Percentiles rank a stretch among this genome's conserved stretches.
Evolutionary conservation across 2,113 vertebrate genomes (phyloP).

Genomic region (Megalops atlanticus): DNA sequence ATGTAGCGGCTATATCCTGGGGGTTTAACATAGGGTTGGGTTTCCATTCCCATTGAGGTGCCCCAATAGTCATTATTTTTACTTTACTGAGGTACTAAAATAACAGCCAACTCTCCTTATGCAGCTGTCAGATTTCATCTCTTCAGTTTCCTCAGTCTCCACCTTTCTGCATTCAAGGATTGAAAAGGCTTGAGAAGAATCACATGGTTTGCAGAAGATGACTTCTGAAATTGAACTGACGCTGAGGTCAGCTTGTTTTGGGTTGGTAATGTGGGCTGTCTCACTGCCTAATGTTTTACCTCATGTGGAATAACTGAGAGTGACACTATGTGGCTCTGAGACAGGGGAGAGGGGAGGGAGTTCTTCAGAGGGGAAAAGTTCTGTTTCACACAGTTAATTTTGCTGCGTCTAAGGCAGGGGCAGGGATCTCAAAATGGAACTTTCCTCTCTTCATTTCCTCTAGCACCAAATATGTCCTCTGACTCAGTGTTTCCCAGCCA

Average conservation of each 20-base stretch:
- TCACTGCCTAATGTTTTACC: background rate
- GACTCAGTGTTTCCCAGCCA: background rate
- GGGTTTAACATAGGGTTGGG: conserved; percentile 5
- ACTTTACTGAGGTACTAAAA: no score
- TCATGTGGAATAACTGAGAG: background rate
- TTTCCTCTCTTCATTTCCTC: background rate
- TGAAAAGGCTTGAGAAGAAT: background rate
- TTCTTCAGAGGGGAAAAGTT: no score
- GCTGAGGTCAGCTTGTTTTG: background rate
- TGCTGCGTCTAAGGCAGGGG: no score
- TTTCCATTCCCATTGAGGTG: no score
- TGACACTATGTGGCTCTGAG: background rate
- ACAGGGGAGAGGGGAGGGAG: background rate
- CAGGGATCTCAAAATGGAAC: no score
- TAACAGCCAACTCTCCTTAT: background rate
- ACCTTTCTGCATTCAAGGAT: no score
- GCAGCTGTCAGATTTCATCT: background rate
- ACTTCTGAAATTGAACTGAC: background rate
- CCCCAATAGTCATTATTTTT: no score
- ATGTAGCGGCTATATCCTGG: background rate
- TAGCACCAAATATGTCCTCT: background rate
- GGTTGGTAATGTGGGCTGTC: background rate
- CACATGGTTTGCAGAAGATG: background rate
- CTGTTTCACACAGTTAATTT: background rate
- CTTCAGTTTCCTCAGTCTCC: no score